Base-by-base conservation (phyloP, 1,140 invertebrate genomes). In the Periplaneta americana region DNA sequence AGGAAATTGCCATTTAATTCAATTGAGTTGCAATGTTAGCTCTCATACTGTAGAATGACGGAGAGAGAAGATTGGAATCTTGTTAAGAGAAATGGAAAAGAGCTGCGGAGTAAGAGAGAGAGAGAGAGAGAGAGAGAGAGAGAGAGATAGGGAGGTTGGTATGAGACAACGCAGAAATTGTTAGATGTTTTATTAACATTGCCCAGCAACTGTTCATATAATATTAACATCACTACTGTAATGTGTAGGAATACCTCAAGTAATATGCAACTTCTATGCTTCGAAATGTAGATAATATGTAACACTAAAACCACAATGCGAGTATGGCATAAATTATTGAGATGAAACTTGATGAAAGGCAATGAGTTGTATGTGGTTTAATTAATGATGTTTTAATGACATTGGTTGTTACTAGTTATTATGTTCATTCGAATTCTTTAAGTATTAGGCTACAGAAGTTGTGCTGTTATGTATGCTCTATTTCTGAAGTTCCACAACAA, bases 1-100 rank as follows among this genome's bases (percentile, higher is more conserved):
- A 34, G 75, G 35, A 77, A 36, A 77, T 77, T 77, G 35, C 75
- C 75, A 31, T 77, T 77, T 77, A 77, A 77, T 77, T 77, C 75
- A 77, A 77, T 77, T 77, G 75, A 31, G 35, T n/a, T 13, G 35
- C 22, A 28, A 28, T 66, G 22, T 22, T 6, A 66, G 48, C 28
- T 66, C 48, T 66, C 22, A 0, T 66, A n/a, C 13, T 8, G 48
- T 5, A n/a, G 13, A n/a, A 28, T 28, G 48, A n/a, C 22, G 28
- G 48, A 66, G 48, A 66, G 22, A 28, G 48, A 4, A 28, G 48
- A 11, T 48, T n/a, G 48, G 48, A 66, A n/a, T 66, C 22, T 66
- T 22, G 48, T 66, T 28, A 66, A 66, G 22, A 66, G 22, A n/a
- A 66, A 66, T 66, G n/a, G n/a, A 66, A 22, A 3, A 66, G 48